These are phyloP conservation scores for Exephanes ischioxanthus DNA, from an alignment of 2,888 invertebrate species.

Conservation along the genomic window DNA sequence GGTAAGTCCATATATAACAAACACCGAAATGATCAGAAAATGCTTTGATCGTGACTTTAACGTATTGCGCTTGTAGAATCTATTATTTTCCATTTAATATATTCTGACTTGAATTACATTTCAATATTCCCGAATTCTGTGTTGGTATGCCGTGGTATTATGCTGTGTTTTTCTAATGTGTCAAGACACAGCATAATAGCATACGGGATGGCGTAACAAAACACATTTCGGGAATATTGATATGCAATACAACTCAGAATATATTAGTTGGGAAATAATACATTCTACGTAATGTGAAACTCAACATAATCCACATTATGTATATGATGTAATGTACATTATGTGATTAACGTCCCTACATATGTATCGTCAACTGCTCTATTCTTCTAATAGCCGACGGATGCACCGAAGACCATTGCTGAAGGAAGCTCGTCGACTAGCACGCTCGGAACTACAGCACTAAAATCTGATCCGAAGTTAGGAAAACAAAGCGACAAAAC, in stretches of 20 bases:
- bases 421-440: background rate
- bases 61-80: background rate
- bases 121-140: background rate
- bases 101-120: background rate
- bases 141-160: no score
- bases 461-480: background rate
- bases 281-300: no score
- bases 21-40: background rate
- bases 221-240: no score
- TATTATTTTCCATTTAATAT: background rate
- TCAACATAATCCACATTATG: background rate
- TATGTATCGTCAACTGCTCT: background rate
- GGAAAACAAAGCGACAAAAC: background rate
- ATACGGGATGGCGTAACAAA: no score
- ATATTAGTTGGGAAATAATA: no score
- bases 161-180: no score
- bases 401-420: background rate
- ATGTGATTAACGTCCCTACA: background rate
- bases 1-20: slow-evolving; percentile 3
- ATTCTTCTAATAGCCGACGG: slow-evolving; percentile 7
- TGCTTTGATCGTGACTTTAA: background rate
- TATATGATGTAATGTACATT: background rate
- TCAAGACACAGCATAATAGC: no score
- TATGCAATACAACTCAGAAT: no score
- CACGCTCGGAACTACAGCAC: background rate